Evolutionary conservation across 2,888 invertebrate genomes (phyloP).

Genomic region (Cosmopolites sordidus): DNA sequence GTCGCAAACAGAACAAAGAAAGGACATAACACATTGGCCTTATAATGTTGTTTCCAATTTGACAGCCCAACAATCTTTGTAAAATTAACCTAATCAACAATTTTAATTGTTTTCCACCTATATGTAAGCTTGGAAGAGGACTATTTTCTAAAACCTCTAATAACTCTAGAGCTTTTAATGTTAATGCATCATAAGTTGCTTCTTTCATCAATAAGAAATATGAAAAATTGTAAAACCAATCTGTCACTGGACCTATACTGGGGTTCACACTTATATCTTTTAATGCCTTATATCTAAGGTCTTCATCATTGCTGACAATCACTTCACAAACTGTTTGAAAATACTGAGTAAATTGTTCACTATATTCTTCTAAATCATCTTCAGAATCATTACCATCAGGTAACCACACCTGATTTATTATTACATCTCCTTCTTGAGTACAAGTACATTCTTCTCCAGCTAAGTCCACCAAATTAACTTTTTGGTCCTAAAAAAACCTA

Average conservation of each 20-base stretch:
- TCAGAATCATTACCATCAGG: slow-evolving; percentile 32
- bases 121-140: slow-evolving; percentile 54
- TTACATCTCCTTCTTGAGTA: slow-evolving; percentile 38
- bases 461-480: slow-evolving; percentile 39
- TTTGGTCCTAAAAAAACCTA: slow-evolving; percentile 32
- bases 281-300: slow-evolving; percentile 54
- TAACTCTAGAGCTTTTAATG: slow-evolving; percentile 51
- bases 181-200: slow-evolving; percentile 44
- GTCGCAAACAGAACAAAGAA: slow-evolving; percentile 40
- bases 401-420: slow-evolving; percentile 40
- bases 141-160: slow-evolving; percentile 58
- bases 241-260: slow-evolving; percentile 57
- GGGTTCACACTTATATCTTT: slow-evolving; percentile 56
- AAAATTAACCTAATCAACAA: slow-evolving; percentile 41
- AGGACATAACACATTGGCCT: slow-evolving; percentile 42
- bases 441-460: slow-evolving; percentile 37
- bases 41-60: slow-evolving; percentile 36
- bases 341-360: slow-evolving; percentile 36
- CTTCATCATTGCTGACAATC: slow-evolving; percentile 53
- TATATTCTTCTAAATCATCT: slow-evolving; percentile 33
- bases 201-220: slow-evolving; percentile 58
- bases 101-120: slow-evolving; percentile 54
- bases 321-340: slow-evolving; percentile 46
- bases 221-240: slow-evolving; percentile 58
- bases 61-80: slow-evolving; percentile 40